Percentiles rank a stretch among this genome's conserved stretches.
Evolutionary conservation across 2,113 vertebrate genomes (phyloP).

Genomic region (Ursus arctos): DNA sequence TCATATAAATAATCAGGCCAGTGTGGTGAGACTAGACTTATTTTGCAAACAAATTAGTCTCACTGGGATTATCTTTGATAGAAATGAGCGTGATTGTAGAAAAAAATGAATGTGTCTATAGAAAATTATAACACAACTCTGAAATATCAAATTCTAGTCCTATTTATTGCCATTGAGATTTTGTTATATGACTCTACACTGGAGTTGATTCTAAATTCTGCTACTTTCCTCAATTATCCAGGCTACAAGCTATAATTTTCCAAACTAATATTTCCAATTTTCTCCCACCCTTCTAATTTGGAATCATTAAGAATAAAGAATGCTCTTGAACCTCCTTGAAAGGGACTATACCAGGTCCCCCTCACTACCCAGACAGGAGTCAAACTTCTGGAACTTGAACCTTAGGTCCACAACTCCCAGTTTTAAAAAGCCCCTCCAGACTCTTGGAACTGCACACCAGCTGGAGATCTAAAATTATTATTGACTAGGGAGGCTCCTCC

Average conservation of each 20-base stretch:
- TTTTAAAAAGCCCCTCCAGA: not conserved
- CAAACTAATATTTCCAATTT: not conserved
- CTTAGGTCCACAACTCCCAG: not conserved
- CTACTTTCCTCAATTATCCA: not conserved
- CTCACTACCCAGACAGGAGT: not conserved
- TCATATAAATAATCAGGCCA: not conserved
- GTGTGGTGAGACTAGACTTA: not conserved
- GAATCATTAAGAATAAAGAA: not conserved
- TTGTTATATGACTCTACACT: not conserved
- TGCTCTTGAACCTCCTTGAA: not conserved
- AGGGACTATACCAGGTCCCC: not conserved
- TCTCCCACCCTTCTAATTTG: not conserved
- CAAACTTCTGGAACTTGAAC: not conserved
- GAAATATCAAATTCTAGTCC: not conserved
- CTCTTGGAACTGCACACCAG: not conserved
- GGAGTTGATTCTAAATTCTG: not conserved
- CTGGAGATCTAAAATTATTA: not conserved
- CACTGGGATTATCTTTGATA: not conserved
- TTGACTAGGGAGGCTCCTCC: not conserved
- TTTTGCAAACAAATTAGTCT: not conserved
- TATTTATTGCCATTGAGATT: not conserved
- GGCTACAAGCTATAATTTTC: not conserved
- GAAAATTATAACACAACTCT: not conserved
- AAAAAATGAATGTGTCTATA: not conserved
- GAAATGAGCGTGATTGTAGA: not conserved